Conservation (phyloP, 1,140 invertebrate genomes). For the Plutomurus gul region DNA sequence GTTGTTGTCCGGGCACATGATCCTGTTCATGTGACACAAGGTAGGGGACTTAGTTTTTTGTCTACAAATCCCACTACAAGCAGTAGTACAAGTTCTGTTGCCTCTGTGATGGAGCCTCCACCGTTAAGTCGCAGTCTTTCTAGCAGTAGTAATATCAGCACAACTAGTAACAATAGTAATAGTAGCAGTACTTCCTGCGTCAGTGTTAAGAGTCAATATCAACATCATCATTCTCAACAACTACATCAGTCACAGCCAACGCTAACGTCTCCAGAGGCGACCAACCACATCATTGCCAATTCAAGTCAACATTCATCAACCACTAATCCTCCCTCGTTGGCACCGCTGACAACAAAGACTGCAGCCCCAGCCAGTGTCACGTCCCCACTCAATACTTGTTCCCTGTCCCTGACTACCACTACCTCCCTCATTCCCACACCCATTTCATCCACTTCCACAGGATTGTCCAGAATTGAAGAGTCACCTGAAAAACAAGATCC, state of each 20-base stretch:
- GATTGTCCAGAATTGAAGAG: slow-evolving; percentile 49
- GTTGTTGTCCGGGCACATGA: slow-evolving; percentile 47
- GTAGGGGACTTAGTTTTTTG: not conserved
- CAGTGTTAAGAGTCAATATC: slow-evolving; percentile 34
- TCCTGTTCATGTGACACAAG: slow-evolving; percentile 14
- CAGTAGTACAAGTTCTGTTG: not conserved
- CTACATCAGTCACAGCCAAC: not conserved
- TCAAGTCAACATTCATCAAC: slow-evolving; percentile 20
- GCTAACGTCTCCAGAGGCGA: not conserved
- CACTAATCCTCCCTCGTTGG: not conserved
- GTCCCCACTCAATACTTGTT: no score
- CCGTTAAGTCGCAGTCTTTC: slow-evolving; percentile 40
- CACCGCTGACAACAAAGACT: not conserved
- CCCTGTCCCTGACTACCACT: not conserved
- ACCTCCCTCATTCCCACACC: not conserved
- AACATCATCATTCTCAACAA: not conserved
- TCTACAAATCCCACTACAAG: not conserved
- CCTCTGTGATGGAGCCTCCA: not conserved
- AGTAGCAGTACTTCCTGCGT: slow-evolving; percentile 46
- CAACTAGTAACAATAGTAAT: slow-evolving; percentile 44
- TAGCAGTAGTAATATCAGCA: slow-evolving; percentile 47
- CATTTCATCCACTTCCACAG: not conserved
- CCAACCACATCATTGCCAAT: slow-evolving; percentile 19
- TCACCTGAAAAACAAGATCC: slow-evolving; percentile 50
- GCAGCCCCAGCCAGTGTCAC: not conserved